Percentiles rank a stretch among this genome's conserved stretches.
Evolutionary conservation across 2,888 invertebrate genomes (phyloP).

Genomic region (Dinocampus coccinellae): DNA sequence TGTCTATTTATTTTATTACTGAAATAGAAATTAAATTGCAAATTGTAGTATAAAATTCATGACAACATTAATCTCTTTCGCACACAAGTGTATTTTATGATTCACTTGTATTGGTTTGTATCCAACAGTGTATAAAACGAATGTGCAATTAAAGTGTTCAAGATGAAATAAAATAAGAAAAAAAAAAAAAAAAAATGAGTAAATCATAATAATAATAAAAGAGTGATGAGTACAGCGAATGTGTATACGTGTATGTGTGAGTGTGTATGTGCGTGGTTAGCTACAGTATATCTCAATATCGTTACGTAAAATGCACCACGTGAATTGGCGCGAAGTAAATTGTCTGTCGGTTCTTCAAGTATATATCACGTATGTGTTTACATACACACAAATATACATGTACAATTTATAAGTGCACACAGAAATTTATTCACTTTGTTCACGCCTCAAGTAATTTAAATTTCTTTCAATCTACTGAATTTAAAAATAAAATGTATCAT

Average conservation of each 20-base stretch:
- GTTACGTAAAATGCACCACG: slow-evolving; percentile 17
- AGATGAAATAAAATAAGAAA: neutral
- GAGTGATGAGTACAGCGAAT: neutral
- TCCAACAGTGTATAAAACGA: slow-evolving; percentile 11
- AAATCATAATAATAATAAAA: no score
- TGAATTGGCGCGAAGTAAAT: slow-evolving; percentile 12
- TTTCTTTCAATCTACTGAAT: neutral
- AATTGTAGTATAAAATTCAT: neutral
- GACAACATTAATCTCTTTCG: slow-evolving; percentile 6
- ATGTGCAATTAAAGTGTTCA: slow-evolving; percentile 21
- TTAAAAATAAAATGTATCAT: neutral
- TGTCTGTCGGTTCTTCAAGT: neutral
- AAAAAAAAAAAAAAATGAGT: neutral
- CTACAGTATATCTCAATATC: slow-evolving; percentile 20
- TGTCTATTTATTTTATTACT: neutral
- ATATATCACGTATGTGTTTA: neutral
- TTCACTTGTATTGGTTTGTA: neutral
- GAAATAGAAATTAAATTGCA: neutral
- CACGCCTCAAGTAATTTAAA: neutral
- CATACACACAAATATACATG: neutral
- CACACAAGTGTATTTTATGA: neutral
- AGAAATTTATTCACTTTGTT: slow-evolving; percentile 19
- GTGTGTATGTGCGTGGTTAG: slow-evolving; percentile 6
- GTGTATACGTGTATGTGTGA: no score
- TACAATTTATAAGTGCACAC: neutral